Percentiles rank a stretch among this genome's conserved stretches.
These are phyloP conservation scores for Baronia brevicornis DNA, from an alignment of 2,888 invertebrate species.

Conservation along the genomic window DNA sequence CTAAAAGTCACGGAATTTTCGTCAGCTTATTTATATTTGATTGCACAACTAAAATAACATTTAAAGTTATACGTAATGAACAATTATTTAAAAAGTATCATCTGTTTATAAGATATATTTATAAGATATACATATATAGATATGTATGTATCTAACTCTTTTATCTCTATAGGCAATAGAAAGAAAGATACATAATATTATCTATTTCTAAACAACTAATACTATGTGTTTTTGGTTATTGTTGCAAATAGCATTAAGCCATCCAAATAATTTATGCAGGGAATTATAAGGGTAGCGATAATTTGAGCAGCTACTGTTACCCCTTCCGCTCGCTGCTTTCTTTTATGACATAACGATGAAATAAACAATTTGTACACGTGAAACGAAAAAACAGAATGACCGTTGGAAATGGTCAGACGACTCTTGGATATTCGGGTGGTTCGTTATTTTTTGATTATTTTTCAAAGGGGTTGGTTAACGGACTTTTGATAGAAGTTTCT, in stretches of 20 bases:
- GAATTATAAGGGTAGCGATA: constrained; percentile 35
- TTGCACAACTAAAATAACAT: too few species aligned
- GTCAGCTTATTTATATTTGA: too few species aligned
- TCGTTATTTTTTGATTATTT: constrained; percentile 10
- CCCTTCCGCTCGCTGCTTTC: constrained; percentile 40
- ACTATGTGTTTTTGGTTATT: too few species aligned
- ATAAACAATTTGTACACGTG: constrained; percentile 26
- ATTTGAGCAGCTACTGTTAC: constrained; percentile 35
- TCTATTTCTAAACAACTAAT: too few species aligned
- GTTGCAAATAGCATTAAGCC: constrained; percentile 8
- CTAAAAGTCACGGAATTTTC: too few species aligned
- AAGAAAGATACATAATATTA: too few species aligned
- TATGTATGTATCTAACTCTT: too few species aligned
- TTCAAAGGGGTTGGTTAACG: constrained; percentile 7
- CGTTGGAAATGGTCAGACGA: constrained; percentile 56
- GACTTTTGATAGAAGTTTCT: constrained; percentile 1
- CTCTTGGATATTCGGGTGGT: constrained; percentile 25
- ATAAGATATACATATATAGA: too few species aligned
- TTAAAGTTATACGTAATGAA: too few species aligned
- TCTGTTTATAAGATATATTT: too few species aligned
- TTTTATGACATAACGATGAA: constrained; percentile 45
- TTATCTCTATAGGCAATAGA: too few species aligned
- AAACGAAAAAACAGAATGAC: constrained; percentile 41
- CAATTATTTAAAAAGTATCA: too few species aligned
- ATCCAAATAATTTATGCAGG: constrained; percentile 26